These are phyloP conservation scores for Ochotona princeps DNA, from an alignment of 2,113 vertebrate genomes.

Conservation along the genomic window DNA sequence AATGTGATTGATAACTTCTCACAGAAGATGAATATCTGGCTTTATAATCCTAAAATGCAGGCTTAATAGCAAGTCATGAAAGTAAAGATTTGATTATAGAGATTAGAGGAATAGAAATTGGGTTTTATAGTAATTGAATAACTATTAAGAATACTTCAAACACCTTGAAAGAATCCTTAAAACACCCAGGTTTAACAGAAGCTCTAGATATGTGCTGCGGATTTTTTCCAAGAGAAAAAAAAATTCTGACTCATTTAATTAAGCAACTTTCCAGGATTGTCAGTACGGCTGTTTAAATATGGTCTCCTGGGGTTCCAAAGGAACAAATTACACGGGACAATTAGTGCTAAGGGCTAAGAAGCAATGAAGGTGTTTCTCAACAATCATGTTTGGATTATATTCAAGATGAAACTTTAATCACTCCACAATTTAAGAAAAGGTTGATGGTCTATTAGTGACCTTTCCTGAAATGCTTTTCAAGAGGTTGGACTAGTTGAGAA, in stretches of 20 bases:
- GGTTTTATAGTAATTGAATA: constrained; percentile 68
- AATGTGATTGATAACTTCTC: constrained; percentile 45
- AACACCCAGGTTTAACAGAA: constrained; percentile 72
- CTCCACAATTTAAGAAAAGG: constrained; percentile 34
- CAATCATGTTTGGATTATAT: constrained; percentile 62
- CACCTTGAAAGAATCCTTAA: constrained; percentile 68
- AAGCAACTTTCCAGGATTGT: constrained; percentile 67
- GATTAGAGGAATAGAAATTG: constrained; percentile 75
- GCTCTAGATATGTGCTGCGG: constrained; percentile 55
- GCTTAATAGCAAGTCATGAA: constrained; percentile 67
- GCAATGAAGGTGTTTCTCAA: constrained; percentile 62
- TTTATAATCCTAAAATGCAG: constrained; percentile 67
- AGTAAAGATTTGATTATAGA: constrained; percentile 77
- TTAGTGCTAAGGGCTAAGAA: constrained; percentile 62
- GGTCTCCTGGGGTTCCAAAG: constrained; percentile 58
- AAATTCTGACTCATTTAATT: constrained; percentile 69
- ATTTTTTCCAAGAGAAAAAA: constrained; percentile 64
- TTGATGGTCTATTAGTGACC: constrained; percentile 64
- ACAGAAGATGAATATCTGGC: constrained; percentile 55
- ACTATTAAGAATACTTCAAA: constrained; percentile 77
- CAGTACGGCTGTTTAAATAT: constrained; percentile 63
- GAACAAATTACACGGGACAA: constrained; percentile 62
- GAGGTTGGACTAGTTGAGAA: constrained; percentile 59
- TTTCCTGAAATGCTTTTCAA: constrained; percentile 67
- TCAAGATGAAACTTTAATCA: constrained; percentile 67